phyloP scores from a whole-genome alignment of 2,797 vertebrate species.

The Parambassis ranga region DNA sequence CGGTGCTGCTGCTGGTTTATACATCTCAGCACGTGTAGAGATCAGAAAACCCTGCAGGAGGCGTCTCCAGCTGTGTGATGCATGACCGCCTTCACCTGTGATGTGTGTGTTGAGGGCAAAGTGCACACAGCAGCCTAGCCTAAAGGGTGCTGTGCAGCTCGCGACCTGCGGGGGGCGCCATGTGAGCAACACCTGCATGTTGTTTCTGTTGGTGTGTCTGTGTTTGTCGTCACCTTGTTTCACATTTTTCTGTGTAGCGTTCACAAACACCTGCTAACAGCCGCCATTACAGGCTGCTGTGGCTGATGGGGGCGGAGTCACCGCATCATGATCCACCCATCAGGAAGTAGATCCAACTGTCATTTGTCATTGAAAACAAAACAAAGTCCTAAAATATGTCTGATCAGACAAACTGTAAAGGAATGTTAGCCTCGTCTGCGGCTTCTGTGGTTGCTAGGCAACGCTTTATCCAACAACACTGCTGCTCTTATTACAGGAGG shows the following conservation, averaged over 20 bases:
- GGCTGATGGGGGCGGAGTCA: not conserved
- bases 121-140: slow-evolving; percentile 12
- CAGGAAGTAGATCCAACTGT: too few species aligned
- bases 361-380: too few species aligned
- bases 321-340: not conserved
- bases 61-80: not conserved
- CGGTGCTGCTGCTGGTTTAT: too few species aligned
- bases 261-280: not conserved
- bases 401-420: too few species aligned
- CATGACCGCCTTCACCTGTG: slow-evolving; percentile 17
- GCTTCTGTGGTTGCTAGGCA: too few species aligned
- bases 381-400: too few species aligned
- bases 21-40: not conserved
- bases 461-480: too few species aligned
- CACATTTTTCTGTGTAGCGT: not conserved
- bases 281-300: not conserved
- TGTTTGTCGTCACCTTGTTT: slow-evolving; percentile 18
- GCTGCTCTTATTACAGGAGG: too few species aligned
- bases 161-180: slow-evolving; percentile 17
- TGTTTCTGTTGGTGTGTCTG: slow-evolving; percentile 32
- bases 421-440: too few species aligned
- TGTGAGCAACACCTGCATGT: slow-evolving; percentile 55
- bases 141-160: not conserved
- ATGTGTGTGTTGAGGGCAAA: slow-evolving; percentile 36
- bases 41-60: slow-evolving; percentile 13